Evolutionary conservation across 2,797 vertebrate species (phyloP).

Genomic region (Zenarchopterus dispar): DNA sequence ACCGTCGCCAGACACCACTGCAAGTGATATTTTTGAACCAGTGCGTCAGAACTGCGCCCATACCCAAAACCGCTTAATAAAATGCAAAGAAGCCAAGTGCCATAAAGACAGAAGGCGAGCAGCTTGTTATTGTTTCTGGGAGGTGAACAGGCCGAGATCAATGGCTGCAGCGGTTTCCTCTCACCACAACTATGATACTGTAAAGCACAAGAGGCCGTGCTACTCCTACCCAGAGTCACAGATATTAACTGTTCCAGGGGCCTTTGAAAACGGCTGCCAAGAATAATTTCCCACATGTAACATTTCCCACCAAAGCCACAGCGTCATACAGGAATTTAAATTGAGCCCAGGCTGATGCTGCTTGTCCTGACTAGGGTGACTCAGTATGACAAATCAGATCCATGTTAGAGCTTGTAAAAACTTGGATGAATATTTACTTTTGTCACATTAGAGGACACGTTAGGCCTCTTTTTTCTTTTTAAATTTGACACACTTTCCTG

Average conservation of each 20-base stretch:
- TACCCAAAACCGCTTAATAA: constrained; percentile 85
- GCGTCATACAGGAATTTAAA: constrained; percentile 55
- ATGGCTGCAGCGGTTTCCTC: constrained; percentile 75
- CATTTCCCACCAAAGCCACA: constrained; percentile 81
- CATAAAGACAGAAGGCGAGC: constrained; percentile 81
- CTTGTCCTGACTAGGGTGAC: constrained; percentile 37
- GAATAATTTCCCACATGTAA: constrained; percentile 87
- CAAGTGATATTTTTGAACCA: constrained; percentile 73
- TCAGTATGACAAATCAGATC: constrained; percentile 45
- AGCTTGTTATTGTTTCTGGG: constrained; percentile 85
- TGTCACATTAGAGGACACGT: constrained; percentile 10
- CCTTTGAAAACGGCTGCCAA: constrained; percentile 81
- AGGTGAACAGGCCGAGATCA: constrained; percentile 84
- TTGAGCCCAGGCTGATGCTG: constrained; percentile 43
- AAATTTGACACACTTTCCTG: no score
- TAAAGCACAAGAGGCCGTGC: constrained; percentile 68
- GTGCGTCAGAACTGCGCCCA: constrained; percentile 73
- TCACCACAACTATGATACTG: constrained; percentile 81
- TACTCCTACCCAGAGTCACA: constrained; percentile 71
- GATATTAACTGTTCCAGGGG: constrained; percentile 77
- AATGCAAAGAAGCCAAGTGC: constrained; percentile 79
- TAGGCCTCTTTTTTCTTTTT: no score
- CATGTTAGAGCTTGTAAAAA: constrained; percentile 16
- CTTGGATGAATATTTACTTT: constrained; percentile 10
- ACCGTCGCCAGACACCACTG: constrained; percentile 79